Conservation (phyloP, 2,797 vertebrate genomes). For the Pachyuromys duprasi region DNA sequence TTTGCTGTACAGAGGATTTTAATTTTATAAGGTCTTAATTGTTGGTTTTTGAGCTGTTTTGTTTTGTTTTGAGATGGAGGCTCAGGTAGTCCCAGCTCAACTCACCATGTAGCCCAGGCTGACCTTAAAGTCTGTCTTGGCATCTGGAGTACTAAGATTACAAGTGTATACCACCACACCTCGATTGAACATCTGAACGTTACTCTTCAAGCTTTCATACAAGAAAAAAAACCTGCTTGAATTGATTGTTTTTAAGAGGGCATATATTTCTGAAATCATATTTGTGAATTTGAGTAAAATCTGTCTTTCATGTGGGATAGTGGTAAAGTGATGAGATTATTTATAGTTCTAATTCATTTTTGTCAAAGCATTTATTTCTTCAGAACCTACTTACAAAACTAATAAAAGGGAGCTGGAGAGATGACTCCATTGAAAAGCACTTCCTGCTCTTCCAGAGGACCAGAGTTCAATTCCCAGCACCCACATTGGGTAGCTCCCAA, state of each 20-base stretch:
- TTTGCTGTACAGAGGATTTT: not conserved
- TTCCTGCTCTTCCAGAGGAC: not conserved
- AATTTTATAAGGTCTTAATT: not conserved
- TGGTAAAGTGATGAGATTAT: conserved; percentile 49
- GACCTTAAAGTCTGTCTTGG: not conserved
- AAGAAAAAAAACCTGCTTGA: conserved; percentile 52
- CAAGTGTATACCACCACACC: not conserved
- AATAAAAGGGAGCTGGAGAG: not conserved
- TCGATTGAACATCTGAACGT: conserved; percentile 64
- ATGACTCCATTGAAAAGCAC: not conserved
- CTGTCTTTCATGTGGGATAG: conserved; percentile 30
- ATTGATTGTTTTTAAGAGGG: conserved; percentile 66
- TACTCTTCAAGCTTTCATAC: conserved; percentile 65
- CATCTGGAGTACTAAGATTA: not conserved
- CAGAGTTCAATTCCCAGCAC: not conserved
- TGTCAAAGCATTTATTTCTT: conserved; percentile 66
- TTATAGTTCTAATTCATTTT: conserved; percentile 59
- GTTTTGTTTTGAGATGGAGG: not conserved
- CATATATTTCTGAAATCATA: conserved; percentile 62
- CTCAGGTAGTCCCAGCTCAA: not conserved
- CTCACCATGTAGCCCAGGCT: not conserved
- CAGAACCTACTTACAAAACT: conserved; percentile 52
- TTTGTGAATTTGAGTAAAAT: conserved; percentile 60
- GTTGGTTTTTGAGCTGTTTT: not conserved
- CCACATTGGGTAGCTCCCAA: not conserved